Evolutionary conservation across 2,888 invertebrate genomes (phyloP).

Genomic region (Glaucopsyche alexis): DNA sequence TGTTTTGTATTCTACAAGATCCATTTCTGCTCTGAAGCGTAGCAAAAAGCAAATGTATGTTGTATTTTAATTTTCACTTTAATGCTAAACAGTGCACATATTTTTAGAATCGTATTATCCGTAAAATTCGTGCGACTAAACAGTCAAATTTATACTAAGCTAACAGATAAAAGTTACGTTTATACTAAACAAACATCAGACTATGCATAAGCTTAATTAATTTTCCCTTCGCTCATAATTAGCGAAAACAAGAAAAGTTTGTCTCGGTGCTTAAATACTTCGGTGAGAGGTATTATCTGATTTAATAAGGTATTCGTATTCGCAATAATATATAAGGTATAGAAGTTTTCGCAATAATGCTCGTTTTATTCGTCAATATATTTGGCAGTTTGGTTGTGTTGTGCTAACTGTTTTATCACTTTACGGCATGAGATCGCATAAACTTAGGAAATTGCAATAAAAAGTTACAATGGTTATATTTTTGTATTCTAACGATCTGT

Average conservation of each 20-base stretch:
- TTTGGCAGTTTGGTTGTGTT: conserved; percentile 63
- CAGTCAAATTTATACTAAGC: background rate
- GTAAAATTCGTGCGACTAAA: no score
- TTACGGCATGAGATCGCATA: conserved; percentile 76
- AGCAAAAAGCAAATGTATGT: background rate
- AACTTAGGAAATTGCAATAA: conserved; percentile 68
- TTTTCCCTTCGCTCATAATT: conserved; percentile 9
- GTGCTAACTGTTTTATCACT: conserved; percentile 78
- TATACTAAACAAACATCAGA: conserved; percentile 9
- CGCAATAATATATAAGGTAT: conserved; percentile 54
- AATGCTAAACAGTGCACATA: no score
- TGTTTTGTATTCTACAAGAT: conserved; percentile 10
- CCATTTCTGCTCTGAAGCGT: background rate
- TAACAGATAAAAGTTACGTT: background rate
- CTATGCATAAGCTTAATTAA: conserved; percentile 7
- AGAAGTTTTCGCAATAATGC: conserved; percentile 70
- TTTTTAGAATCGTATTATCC: no score
- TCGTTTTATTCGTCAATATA: conserved; percentile 74
- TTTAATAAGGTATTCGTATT: background rate
- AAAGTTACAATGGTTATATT: conserved; percentile 61
- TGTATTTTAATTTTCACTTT: background rate
- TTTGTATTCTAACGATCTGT: conserved; percentile 44
- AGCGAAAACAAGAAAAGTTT: conserved; percentile 5
- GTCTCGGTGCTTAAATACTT: background rate
- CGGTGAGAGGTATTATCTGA: background rate